Evolutionary conservation across 2,888 invertebrate species (phyloP), one percentile per base, ranked within the genome.

Genomic region (Oxycera nigricornis): DNA sequence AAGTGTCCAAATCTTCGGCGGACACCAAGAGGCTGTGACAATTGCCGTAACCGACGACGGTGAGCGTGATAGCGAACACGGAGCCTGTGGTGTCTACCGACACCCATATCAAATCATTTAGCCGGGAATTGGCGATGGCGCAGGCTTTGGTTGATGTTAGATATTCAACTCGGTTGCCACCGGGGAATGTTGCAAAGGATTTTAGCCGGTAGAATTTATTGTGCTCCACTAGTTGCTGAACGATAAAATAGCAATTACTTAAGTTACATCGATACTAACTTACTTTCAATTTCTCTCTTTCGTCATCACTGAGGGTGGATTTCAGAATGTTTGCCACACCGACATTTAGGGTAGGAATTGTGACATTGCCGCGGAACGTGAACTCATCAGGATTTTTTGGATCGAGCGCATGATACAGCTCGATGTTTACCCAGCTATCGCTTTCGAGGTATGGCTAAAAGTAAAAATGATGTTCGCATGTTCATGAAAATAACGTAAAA

Each of bases 131-230:
- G 39, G 94, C 86, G 76, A 96, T 86, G 77, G 91, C 88, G 83
- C 92, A 92, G 17, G 95, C 95, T 87, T 92, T 94, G 24, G 92
- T 88, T 75, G 94, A 93, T 9, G 95, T 92, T 11, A 92, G 84
- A 80, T 94, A 94, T 77, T 89, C 89, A 24, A 88, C 87, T 82
- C 90, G 90, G 77, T 86, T 87, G 28, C 91, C 91, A 80, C 92
- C 91, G 61, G 90, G 88, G 78, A 90, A 89, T 24, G 89, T 88
- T 0, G 92, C 90, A 70, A 90, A 85, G 20, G 93, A 89, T 83
- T 89, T 89, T 0, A 96, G 81, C 70, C 92, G 89, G 82, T 96
- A 96, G 79, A 92, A 90, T 41, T 90, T 90, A 86, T 92, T 91
- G 67, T 87, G 83, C 73, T 88, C 86, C 7, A 93, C 91, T 26